phyloP scores from a whole-genome alignment of 1,140 invertebrate genomes.

The Drosophila bifasciata region DNA sequence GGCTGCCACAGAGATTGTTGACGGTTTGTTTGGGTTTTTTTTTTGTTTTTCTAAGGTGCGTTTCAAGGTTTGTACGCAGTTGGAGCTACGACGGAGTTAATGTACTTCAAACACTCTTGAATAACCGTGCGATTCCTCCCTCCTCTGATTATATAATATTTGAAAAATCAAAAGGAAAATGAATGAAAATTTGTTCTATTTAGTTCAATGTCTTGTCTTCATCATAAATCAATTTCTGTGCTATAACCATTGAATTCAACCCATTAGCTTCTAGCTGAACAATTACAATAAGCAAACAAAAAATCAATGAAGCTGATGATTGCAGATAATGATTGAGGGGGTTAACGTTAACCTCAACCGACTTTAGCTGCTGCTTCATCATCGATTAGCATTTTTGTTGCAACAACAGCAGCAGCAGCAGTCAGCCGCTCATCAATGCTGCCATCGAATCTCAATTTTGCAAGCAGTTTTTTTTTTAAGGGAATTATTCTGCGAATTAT shows the following conservation, averaged over 20 bases:
- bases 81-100: neutral
- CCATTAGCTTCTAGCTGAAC: slow-evolving; percentile 48
- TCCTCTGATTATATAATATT: too few relatives aligned
- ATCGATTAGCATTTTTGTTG: slow-evolving; percentile 42
- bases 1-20: slow-evolving; percentile 15
- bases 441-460: slow-evolving; percentile 15
- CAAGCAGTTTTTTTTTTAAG: too few relatives aligned
- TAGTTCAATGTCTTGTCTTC: neutral
- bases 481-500: too few relatives aligned
- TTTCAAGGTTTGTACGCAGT: slow-evolving; percentile 44
- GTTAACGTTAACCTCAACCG: slow-evolving; percentile 47
- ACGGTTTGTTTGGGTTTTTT: slow-evolving; percentile 25
- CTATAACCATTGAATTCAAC: slow-evolving; percentile 11
- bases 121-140: too few relatives aligned
- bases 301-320: slow-evolving; percentile 54
- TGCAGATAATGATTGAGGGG: slow-evolving; percentile 50
- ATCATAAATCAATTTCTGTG: slow-evolving; percentile 48
- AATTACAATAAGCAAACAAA: slow-evolving; percentile 49
- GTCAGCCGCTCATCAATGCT: slow-evolving; percentile 11
- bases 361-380: slow-evolving; percentile 42
- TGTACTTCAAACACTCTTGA: neutral
- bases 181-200: slow-evolving; percentile 32
- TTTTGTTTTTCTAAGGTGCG: slow-evolving; percentile 50
- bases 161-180: neutral
- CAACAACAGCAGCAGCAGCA: slow-evolving; percentile 10